Conservation (phyloP, 1,140 invertebrate genomes). For the Zophobas atratus region DNA sequence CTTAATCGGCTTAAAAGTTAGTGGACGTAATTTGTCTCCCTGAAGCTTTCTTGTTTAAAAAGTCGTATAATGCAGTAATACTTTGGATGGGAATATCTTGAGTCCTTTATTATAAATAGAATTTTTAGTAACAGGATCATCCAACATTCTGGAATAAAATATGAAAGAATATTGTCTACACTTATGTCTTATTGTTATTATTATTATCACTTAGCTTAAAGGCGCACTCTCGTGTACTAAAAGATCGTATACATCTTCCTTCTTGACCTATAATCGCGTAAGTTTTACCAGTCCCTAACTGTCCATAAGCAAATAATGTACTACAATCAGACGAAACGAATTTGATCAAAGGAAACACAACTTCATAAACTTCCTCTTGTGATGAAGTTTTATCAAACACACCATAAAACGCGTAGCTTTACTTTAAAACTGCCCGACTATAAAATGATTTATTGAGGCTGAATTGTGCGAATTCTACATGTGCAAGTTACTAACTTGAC, state of each 20-base stretch:
- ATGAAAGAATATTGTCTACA: too few species aligned
- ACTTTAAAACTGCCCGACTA: neutral
- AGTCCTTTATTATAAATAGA: too few species aligned
- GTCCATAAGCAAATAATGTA: slow-evolving; percentile 97
- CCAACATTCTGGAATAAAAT: too few species aligned
- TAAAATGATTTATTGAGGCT: neutral
- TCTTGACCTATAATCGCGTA: slow-evolving; percentile 92
- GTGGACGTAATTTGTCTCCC: too few species aligned
- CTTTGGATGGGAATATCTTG: too few species aligned
- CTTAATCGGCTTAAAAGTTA: too few species aligned
- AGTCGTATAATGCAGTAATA: too few species aligned
- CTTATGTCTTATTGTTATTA: too few species aligned
- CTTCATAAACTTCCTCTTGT: slow-evolving; percentile 95
- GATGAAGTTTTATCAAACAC: slow-evolving; percentile 89
- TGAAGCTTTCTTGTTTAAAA: too few species aligned
- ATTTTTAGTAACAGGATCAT: too few species aligned
- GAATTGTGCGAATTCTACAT: neutral
- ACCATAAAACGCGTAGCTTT: slow-evolving; percentile 83
- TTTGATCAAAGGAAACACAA: slow-evolving; percentile 92
- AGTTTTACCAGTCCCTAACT: slow-evolving; percentile 97
- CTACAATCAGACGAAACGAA: slow-evolving; percentile 96
- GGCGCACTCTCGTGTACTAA: slow-evolving; percentile 84
- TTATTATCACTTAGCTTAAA: slow-evolving; percentile 72
- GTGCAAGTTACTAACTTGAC: neutral
- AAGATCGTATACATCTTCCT: slow-evolving; percentile 95